Evolutionary conservation across 2,113 vertebrate genomes (phyloP), one percentile per base, ranked within the genome.

Genomic region (Melospiza melodia): DNA sequence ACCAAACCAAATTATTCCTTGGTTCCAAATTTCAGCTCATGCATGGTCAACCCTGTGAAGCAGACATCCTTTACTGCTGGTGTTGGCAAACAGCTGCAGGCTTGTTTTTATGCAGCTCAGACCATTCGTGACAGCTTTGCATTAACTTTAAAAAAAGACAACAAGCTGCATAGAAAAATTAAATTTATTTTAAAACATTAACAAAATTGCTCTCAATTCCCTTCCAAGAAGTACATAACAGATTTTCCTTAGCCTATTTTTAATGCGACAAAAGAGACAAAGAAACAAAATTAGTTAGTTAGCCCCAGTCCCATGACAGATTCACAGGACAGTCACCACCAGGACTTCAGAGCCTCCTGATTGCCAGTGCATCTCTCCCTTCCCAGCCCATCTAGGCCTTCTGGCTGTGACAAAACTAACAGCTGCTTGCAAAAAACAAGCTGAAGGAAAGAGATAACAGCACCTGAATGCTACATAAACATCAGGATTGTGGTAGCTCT

Each of bases 371-470:
- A 65, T 15, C 0, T 0, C 22, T 87, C 65, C 31, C 63, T 87
- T 31, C 67, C 25, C 59, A 74, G 46, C 31, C 63, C 1, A 3
- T 61, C 55, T 51, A 67, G 78, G 51, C 39, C 75, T 88, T 66
- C 68, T 90, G n/a, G 37, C 78, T 87, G 72, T 67, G 82, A 90
- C 57, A 93, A 80, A 96, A 94, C 67, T 33, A 86, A 51, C 84
- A 88, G 58, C 43, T 76, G 63, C 61, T 83, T 83, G 54, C 33
- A 80, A 80, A 90, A 95, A 95, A 71, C 90, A 95, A 93, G 92
- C 87, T 96, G 95, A 96, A 94, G 67, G 46, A 83, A 31, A 85
- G 87, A 95, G 93, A 74, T 95, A 97, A 97, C 78, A 91, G 76
- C 61, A 93, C 85, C 83, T 95, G 93, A 96, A 93, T 71, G 78